Percentiles rank a stretch among this genome's conserved stretches.
phyloP scores from a whole-genome alignment of 2,113 vertebrate genomes.

The Lepidothrix coronata region DNA sequence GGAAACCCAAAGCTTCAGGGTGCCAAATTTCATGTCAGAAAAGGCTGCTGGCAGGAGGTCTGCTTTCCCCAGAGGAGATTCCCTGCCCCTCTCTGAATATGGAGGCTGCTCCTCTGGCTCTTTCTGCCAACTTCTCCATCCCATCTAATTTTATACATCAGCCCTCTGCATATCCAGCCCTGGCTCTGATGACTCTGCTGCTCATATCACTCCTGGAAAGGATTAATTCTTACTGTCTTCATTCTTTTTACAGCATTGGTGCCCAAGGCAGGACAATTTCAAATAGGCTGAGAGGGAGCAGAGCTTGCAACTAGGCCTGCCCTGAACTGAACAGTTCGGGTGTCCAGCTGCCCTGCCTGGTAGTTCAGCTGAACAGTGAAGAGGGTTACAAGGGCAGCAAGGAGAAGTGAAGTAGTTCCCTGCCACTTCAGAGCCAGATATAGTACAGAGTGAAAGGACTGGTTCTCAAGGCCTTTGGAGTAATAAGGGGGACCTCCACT shows the following conservation, averaged over 20 bases:
- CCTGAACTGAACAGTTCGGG: neutral
- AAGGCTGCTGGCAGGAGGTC: neutral
- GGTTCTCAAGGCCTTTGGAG: neutral
- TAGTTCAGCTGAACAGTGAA: neutral
- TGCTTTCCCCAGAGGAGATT: neutral
- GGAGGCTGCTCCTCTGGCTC: neutral
- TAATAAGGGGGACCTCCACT: neutral
- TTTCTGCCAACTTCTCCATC: neutral
- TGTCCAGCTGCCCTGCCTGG: neutral
- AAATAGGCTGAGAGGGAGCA: neutral
- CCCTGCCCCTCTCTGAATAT: neutral
- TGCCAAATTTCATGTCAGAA: neutral
- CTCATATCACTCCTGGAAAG: neutral
- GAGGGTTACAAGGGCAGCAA: neutral
- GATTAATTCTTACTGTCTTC: neutral
- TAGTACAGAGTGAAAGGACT: neutral
- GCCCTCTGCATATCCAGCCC: neutral
- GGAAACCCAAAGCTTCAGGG: neutral
- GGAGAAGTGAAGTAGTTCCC: neutral
- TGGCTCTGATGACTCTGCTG: neutral
- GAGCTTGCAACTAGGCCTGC: neutral
- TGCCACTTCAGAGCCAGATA: neutral
- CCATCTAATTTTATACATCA: neutral
- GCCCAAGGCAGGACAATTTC: neutral
- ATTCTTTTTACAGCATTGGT: neutral